Evolutionary conservation across 2,888 invertebrate genomes (phyloP).

Genomic region (Cosmorhoe ocellata): DNA sequence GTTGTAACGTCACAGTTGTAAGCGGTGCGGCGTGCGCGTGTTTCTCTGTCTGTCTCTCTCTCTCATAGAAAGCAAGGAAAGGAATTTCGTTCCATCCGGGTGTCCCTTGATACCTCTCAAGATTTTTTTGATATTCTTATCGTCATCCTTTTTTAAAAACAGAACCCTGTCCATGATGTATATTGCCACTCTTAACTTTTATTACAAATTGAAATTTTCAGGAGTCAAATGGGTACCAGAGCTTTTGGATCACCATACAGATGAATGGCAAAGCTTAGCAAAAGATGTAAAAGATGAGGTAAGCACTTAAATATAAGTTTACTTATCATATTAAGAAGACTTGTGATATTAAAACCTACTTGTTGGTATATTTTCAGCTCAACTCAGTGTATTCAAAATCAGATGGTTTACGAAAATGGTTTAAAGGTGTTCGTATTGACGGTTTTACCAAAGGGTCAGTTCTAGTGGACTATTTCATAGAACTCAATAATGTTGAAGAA

Average conservation of each 20-base stretch:
- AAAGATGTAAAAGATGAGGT: conserved; percentile 92
- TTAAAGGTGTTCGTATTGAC: conserved; percentile 92
- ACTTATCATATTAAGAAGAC: background rate
- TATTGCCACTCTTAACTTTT: too few species aligned
- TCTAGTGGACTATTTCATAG: conserved; percentile 93
- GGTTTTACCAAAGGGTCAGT: conserved; percentile 94
- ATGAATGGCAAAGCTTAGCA: conserved; percentile 92
- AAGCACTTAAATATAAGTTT: conserved; percentile 12
- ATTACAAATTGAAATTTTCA: conserved; percentile 38
- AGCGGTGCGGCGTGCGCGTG: too few species aligned
- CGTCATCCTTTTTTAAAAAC: too few species aligned
- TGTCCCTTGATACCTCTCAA: too few species aligned
- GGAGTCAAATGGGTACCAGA: conserved; percentile 93
- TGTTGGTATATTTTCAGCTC: conserved; percentile 80
- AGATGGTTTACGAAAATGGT: conserved; percentile 89
- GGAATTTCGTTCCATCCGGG: too few species aligned
- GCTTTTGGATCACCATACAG: conserved; percentile 91
- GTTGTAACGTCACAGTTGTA: too few species aligned
- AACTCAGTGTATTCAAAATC: conserved; percentile 92
- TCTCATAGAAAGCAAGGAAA: too few species aligned
- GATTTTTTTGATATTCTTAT: too few species aligned
- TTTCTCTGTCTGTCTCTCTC: too few species aligned
- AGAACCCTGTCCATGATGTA: too few species aligned
- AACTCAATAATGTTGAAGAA: conserved; percentile 88
- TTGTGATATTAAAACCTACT: background rate